A percentile compares a stretch with the other conserved stretches of the same genome.
These are phyloP conservation scores for Rynchops niger DNA, from an alignment of 2,113 vertebrate genomes.

Conservation along the genomic window DNA sequence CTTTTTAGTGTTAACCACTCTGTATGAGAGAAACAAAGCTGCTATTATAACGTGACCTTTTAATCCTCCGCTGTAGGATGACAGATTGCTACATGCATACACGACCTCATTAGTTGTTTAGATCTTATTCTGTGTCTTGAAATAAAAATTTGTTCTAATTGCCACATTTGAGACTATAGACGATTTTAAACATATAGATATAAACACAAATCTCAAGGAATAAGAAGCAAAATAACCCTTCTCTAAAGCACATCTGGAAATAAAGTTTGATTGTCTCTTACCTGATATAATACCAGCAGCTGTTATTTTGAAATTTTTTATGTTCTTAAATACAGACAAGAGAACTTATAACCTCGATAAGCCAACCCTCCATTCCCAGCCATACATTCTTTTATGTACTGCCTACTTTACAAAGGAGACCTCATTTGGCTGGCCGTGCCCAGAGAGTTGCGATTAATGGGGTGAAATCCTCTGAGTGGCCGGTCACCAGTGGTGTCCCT, in stretches of 20 bases:
- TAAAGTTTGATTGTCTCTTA: background rate
- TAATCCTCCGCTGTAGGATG: background rate
- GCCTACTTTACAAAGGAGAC: background rate
- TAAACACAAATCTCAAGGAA: background rate
- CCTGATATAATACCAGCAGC: background rate
- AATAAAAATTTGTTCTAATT: background rate
- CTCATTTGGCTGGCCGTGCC: background rate
- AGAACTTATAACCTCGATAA: background rate
- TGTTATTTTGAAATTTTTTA: background rate
- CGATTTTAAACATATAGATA: background rate
- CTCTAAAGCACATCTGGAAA: background rate
- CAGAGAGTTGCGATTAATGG: too few relatives aligned
- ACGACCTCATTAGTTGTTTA: background rate
- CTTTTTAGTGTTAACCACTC: background rate
- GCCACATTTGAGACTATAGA: background rate
- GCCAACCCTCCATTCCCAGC: background rate
- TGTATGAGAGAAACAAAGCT: background rate
- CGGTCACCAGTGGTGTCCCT: too few relatives aligned
- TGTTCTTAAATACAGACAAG: background rate
- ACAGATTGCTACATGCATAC: background rate
- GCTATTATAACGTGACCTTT: background rate
- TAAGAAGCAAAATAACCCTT: background rate
- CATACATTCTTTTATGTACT: background rate
- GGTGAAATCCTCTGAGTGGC: too few relatives aligned
- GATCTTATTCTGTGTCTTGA: background rate